A percentile compares a stretch with the other conserved stretches of the same genome.
Evolutionary conservation across 1,140 invertebrate genomes (phyloP).

Genomic region (Monochamus saltuarius): DNA sequence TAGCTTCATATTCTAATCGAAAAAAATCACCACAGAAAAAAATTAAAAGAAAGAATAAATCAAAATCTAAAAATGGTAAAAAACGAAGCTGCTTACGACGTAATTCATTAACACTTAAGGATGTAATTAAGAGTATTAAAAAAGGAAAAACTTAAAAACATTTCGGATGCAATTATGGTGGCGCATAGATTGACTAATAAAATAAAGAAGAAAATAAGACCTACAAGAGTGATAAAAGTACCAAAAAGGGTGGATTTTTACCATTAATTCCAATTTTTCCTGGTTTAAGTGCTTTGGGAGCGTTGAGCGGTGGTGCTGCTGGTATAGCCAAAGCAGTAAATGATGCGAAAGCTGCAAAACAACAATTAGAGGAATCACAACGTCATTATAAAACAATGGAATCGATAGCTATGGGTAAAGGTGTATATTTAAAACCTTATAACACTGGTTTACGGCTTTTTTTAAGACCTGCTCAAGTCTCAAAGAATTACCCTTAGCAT

Average conservation of each 20-base stretch:
- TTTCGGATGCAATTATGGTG: background rate
- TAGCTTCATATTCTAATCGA: background rate
- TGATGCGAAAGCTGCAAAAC: constrained; percentile 39
- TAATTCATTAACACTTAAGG: constrained; percentile 18
- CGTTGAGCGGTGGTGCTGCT: constrained; percentile 42
- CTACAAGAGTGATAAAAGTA: constrained; percentile 44
- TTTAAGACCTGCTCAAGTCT: constrained; percentile 17
- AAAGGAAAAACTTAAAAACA: background rate
- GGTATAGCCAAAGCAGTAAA: constrained; percentile 45
- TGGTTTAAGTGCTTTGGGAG: constrained; percentile 46
- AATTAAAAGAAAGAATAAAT: constrained; percentile 17
- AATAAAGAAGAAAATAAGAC: constrained; percentile 22
- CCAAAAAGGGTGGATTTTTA: constrained; percentile 48
- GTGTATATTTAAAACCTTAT: constrained; percentile 46
- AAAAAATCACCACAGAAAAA: constrained; percentile 6
- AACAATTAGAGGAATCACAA: constrained; percentile 40
- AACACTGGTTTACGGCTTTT: constrained; percentile 37
- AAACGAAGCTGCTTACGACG: background rate
- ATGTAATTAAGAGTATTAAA: constrained; percentile 19
- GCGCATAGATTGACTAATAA: constrained; percentile 25
- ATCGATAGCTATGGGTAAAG: constrained; percentile 44
- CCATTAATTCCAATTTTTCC: constrained; percentile 49
- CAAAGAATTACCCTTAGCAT: constrained; percentile 16
- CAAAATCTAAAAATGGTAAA: background rate
- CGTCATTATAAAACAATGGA: constrained; percentile 47